Evolutionary conservation across 2,797 vertebrate genomes (phyloP), one percentile per base, ranked within the genome.

Genomic region (Enteromius treurensis): DNA sequence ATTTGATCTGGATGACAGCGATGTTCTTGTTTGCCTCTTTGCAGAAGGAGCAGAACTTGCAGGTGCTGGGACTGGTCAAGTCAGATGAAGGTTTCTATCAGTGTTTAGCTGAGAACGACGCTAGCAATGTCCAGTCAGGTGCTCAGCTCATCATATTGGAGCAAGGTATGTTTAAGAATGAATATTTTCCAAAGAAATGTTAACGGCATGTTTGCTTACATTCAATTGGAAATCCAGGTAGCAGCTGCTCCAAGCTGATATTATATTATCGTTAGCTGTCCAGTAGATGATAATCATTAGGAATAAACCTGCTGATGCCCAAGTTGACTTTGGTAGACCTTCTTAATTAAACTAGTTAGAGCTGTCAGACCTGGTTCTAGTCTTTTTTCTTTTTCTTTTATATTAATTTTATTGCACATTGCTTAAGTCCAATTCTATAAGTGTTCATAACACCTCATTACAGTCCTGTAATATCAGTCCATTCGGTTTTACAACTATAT

Each of bases 81-180:
- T 98, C 98, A 10, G 98, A 99, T 53, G 98, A 99, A 92, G 98
- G 98, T 87, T 99, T 98, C 93, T 99, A 99, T 92, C 98, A 99
- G 85, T 99, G 98, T 91, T 95, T 99, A 84, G 97, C 97, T 0
- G 98, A 99, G 92, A 99, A 98, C 1, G 98, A 98, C 77, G 97
- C 93, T n/a, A 97, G 97, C 62, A 99, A 99, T 90, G 92, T 95
- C 32, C 98, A 99, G 87, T 95, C 97, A 73, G 96, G 96, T 86
- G 98, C 98, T 53, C 98, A 99, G 89, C 95, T 99, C 90, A 96
- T 99, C 92, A 98, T 99, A 88, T 90, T 99, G 85, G 96, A 98
- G 83, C 96, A 96, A 89, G 98, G 98, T 99, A 96, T 91, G 96
- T 89, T 82, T 82, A 17, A 53, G 4, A 2, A 71, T 68, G n/a